Conservation (phyloP, 2,113 vertebrate species). For the Synodontis membranacea region DNA sequence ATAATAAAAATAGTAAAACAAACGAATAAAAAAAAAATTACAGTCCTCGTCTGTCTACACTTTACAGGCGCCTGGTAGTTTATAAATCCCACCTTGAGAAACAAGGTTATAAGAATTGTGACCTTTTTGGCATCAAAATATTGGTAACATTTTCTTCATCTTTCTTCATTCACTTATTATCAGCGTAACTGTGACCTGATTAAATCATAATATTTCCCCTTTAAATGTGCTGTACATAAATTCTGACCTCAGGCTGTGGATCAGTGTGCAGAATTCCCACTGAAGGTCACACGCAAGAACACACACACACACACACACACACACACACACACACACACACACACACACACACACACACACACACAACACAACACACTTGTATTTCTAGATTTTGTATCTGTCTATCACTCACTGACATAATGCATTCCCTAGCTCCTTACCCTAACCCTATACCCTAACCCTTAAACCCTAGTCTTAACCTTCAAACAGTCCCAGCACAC, state of each 20-base stretch:
- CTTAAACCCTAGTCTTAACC: no score
- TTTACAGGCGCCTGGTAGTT: not conserved
- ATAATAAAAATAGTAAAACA: not conserved
- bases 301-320: not conserved
- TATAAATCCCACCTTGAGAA: not conserved
- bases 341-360: not conserved
- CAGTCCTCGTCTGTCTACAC: not conserved
- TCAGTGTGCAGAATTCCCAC: not conserved
- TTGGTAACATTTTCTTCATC: not conserved
- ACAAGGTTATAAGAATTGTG: not conserved
- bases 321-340: not conserved
- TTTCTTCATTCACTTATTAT: not conserved
- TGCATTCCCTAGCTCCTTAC: no score
- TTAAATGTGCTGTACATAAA: slow-evolving; percentile 12
- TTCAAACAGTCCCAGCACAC: no score
- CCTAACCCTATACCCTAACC: no score
- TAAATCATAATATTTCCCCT: not conserved
- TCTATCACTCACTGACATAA: no score
- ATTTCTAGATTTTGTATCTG: no score
- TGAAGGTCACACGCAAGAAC: not conserved
- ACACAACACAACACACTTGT: no score
- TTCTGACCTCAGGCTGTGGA: not conserved
- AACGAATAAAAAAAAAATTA: no score
- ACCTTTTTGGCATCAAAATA: no score
- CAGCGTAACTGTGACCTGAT: not conserved